Evolutionary conservation across 1,140 invertebrate species (phyloP).

Genomic region (Radopholus similis): DNA sequence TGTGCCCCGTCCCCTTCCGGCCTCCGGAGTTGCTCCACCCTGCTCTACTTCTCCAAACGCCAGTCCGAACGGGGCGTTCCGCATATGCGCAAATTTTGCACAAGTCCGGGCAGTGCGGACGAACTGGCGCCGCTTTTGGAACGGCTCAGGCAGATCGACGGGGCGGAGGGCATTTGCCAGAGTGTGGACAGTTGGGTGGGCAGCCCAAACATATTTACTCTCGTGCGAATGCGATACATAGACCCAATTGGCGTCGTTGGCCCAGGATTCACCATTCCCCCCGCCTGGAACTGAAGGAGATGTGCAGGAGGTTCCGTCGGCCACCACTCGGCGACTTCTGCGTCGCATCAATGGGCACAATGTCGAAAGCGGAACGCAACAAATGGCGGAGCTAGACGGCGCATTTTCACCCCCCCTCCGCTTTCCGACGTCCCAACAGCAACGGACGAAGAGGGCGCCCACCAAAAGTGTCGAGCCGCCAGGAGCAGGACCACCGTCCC

Average conservation of each 20-base stretch:
- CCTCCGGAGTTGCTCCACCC: background rate
- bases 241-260: background rate
- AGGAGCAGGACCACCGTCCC: background rate
- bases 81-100: background rate
- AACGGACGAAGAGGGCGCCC: background rate
- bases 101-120: background rate
- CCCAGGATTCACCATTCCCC: background rate
- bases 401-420: too few relatives aligned
- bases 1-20: background rate
- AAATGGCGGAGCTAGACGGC: too few relatives aligned
- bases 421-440: too few relatives aligned
- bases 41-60: background rate
- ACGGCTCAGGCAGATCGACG: background rate
- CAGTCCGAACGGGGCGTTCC: background rate
- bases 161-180: background rate
- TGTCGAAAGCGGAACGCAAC: too few relatives aligned
- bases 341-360: too few relatives aligned
- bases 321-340: background rate
- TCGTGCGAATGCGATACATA: background rate
- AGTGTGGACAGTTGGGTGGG: background rate
- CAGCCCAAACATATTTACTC: too few relatives aligned
- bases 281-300: background rate
- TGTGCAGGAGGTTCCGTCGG: background rate
- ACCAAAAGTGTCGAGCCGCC: background rate
- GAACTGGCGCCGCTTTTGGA: background rate